A percentile compares a stretch with the other conserved stretches of the same genome.
phyloP scores from a whole-genome alignment of 2,888 invertebrate genomes.

The Epirrhoe alternata region DNA sequence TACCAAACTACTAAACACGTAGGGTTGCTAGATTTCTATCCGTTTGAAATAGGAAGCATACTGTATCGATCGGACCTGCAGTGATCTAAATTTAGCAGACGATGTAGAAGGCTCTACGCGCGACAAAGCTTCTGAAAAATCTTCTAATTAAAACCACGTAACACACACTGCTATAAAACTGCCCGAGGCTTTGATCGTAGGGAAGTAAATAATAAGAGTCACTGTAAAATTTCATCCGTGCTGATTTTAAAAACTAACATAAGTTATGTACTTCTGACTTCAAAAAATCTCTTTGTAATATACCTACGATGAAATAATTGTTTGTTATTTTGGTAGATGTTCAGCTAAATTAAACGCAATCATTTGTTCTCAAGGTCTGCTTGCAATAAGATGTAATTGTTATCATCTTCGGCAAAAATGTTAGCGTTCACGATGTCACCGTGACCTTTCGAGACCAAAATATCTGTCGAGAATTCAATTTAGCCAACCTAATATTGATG shows the following conservation, averaged over 20 bases:
- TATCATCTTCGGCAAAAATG: constrained; percentile 27
- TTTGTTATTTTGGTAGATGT: constrained; percentile 13
- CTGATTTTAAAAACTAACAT: too few species aligned
- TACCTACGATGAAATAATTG: not conserved
- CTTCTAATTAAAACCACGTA: not conserved
- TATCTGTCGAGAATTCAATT: not conserved
- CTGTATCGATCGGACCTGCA: constrained; percentile 41
- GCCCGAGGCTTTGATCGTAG: too few species aligned
- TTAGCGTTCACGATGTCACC: constrained; percentile 21
- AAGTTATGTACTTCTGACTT: too few species aligned
- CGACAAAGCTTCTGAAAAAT: constrained; percentile 8
- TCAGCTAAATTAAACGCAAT: constrained; percentile 21
- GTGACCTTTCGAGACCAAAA: constrained; percentile 25
- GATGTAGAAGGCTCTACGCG: constrained; percentile 17
- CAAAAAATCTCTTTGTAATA: too few species aligned
- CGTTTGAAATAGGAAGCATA: constrained; percentile 8
- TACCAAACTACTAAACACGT: not conserved
- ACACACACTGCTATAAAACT: not conserved
- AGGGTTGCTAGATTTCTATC: not conserved
- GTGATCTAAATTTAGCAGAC: constrained; percentile 41
- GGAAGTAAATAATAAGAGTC: too few species aligned
- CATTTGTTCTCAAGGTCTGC: constrained; percentile 35
- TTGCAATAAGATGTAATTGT: constrained; percentile 34
- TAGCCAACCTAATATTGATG: constrained; percentile 11
- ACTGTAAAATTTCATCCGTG: too few species aligned